These are phyloP conservation scores for Sphenopsis melanotis DNA, from an alignment of 2,797 vertebrate species.

Conservation along the genomic window DNA sequence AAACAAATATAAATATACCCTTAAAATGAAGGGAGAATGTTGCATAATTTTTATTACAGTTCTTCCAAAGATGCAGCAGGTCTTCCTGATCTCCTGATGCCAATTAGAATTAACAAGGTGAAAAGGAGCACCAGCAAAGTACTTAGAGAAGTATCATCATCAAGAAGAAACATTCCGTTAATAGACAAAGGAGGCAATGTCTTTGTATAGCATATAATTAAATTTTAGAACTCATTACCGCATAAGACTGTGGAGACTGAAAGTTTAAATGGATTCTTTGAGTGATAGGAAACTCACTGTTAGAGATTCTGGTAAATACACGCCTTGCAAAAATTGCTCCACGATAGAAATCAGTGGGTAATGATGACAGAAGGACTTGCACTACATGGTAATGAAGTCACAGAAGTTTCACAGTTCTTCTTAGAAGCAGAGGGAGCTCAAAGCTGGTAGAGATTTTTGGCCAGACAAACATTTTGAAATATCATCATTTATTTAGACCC, in stretches of 20 bases:
- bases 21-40: not conserved
- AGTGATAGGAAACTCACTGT: not conserved
- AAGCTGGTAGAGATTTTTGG: not conserved
- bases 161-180: not conserved
- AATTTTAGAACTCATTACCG: not conserved
- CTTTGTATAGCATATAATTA: not conserved
- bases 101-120: not conserved
- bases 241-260: not conserved
- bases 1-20: not conserved
- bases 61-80: not conserved
- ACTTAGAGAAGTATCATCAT: not conserved
- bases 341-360: not conserved
- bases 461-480: not conserved
- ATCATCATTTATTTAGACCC: not conserved
- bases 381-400: not conserved
- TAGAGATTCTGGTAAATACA: not conserved
- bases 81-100: not conserved
- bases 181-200: not conserved
- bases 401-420: not conserved
- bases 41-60: not conserved
- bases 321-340: not conserved
- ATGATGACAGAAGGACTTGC: not conserved
- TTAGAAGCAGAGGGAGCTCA: not conserved
- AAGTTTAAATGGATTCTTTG: not conserved
- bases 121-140: not conserved